Evolutionary conservation across 2,113 vertebrate species (phyloP).

Genomic region (Procavia capensis): DNA sequence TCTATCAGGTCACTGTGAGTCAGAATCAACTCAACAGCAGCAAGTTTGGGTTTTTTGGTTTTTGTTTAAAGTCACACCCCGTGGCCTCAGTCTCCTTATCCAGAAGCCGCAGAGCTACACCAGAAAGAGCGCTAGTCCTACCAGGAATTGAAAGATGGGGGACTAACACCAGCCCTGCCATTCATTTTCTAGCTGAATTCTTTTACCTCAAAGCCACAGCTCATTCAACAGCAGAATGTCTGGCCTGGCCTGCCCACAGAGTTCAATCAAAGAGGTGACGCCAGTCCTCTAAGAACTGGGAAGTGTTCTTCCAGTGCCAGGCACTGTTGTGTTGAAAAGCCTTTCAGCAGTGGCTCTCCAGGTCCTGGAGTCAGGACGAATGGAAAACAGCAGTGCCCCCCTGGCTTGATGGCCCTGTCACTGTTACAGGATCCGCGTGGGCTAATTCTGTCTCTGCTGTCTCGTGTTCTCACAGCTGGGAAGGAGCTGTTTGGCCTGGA

Average conservation of each 20-base stretch:
- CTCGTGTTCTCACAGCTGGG: slow-evolving; percentile 84
- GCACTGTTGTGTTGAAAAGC: not conserved
- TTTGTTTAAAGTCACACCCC: not conserved
- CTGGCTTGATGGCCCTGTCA: fast-evolving
- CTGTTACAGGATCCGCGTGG: fast-evolving
- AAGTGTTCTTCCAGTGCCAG: not conserved
- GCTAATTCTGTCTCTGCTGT: slow-evolving; percentile 51
- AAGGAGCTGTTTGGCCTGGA: slow-evolving; percentile 98
- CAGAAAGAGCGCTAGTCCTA: not conserved
- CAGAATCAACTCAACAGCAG: no score
- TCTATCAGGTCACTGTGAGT: no score
- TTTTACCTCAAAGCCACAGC: not conserved
- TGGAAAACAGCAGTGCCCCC: not conserved
- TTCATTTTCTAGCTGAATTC: not conserved
- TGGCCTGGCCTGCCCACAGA: not conserved
- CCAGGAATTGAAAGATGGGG: not conserved
- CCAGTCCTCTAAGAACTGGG: not conserved
- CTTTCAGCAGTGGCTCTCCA: not conserved
- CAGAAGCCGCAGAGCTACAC: not conserved
- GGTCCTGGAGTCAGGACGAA: not conserved
- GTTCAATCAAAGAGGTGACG: not conserved
- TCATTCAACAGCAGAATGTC: not conserved
- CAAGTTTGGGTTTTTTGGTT: no score
- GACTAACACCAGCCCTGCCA: not conserved
- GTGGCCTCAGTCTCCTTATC: not conserved